A percentile compares a stretch with the other conserved stretches of the same genome.
Conservation (phyloP, 2,797 vertebrate genomes). For the Octomys mimax region DNA sequence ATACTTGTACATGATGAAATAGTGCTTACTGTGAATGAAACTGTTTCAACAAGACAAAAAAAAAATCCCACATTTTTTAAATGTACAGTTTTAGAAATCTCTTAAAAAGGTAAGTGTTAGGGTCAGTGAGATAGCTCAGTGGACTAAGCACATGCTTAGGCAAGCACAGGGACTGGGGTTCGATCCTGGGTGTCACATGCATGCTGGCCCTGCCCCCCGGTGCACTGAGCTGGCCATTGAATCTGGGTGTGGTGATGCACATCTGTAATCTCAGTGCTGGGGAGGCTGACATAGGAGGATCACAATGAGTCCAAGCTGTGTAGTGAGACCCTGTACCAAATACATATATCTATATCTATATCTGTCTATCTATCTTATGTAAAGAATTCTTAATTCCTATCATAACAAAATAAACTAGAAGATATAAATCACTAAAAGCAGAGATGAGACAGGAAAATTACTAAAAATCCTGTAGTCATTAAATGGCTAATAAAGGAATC, state of each 20-base stretch:
- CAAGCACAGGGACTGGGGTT: too few species aligned
- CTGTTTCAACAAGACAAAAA: neutral
- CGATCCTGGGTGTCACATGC: too few species aligned
- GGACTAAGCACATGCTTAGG: too few species aligned
- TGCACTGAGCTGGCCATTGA: too few species aligned
- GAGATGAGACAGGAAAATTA: neutral
- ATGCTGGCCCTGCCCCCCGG: too few species aligned
- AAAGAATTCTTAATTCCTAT: conserved; percentile 11
- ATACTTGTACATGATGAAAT: neutral
- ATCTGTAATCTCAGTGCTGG: too few species aligned
- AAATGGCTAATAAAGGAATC: neutral
- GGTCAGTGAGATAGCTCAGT: too few species aligned
- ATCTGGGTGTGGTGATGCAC: too few species aligned
- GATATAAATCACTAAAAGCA: neutral
- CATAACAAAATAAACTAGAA: neutral
- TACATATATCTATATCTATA: too few species aligned
- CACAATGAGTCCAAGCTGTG: too few species aligned
- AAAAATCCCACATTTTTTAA: neutral
- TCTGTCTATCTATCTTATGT: neutral
- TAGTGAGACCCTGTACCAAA: too few species aligned
- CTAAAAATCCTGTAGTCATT: neutral
- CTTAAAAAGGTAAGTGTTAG: neutral
- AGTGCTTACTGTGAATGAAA: neutral
- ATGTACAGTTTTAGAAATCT: neutral
- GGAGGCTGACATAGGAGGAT: too few species aligned